Conservation (phyloP, 2,888 invertebrate genomes). For the Aproaerema taeniolella region DNA sequence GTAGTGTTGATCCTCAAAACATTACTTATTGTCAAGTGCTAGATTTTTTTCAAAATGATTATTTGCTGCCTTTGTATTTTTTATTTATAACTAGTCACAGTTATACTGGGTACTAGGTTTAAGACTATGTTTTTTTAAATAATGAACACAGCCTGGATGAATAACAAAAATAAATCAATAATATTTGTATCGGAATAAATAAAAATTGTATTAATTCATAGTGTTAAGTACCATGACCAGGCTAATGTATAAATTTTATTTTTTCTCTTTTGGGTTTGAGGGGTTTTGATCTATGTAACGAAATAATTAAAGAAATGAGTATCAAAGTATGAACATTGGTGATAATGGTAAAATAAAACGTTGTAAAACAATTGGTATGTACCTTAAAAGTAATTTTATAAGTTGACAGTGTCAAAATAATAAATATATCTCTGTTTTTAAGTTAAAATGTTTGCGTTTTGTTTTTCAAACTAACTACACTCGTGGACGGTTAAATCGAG, state of each 20-base stretch:
- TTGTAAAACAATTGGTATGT: conserved; percentile 50
- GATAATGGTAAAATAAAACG: too few relatives aligned
- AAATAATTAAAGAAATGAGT: conserved; percentile 12
- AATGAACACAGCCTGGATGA: too few relatives aligned
- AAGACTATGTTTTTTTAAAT: conserved; percentile 21
- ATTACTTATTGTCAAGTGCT: too few relatives aligned
- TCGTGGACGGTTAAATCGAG: too few relatives aligned
- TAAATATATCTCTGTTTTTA: conserved; percentile 68
- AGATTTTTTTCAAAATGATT: too few relatives aligned
- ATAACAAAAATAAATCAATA: too few relatives aligned
- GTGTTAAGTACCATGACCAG: too few relatives aligned
- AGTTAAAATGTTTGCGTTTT: conserved; percentile 41
- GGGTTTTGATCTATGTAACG: conserved; percentile 27
- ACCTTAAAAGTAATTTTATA: conserved; percentile 39
- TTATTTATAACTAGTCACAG: conserved; percentile 65
- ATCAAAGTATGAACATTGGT: conserved; percentile 24
- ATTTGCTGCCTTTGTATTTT: too few relatives aligned
- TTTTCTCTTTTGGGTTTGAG: conserved; percentile 31
- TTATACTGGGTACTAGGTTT: conserved; percentile 55
- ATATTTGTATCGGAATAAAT: too few relatives aligned
- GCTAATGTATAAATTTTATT: conserved; percentile 5
- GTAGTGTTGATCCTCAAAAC: too few relatives aligned
- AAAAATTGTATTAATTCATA: too few relatives aligned
- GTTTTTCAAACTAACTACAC: too few relatives aligned
- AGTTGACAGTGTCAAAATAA: conserved; percentile 73